phyloP scores from a whole-genome alignment of 2,113 vertebrate species.

The Apeltes quadracus region DNA sequence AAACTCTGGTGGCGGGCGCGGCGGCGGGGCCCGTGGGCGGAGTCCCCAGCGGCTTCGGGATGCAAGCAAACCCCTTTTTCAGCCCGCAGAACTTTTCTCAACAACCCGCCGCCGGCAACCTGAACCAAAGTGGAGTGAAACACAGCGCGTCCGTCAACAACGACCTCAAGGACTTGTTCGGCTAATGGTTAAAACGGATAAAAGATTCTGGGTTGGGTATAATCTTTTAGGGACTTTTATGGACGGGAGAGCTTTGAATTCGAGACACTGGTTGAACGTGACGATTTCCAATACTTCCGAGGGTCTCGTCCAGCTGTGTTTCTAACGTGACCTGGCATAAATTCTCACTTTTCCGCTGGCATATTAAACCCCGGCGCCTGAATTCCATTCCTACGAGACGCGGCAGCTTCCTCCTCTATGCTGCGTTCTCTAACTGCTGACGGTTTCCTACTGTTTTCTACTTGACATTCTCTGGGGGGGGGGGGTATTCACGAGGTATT shows the following conservation, averaged over 20 bases:
- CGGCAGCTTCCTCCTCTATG: slow-evolving; percentile 45
- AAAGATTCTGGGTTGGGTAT: slow-evolving; percentile 2
- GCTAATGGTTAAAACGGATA: slow-evolving; percentile 73
- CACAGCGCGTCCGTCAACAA: slow-evolving; percentile 90
- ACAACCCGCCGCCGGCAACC: slow-evolving; percentile 62
- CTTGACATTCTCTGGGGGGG: slow-evolving; percentile 53
- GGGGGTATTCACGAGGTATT: slow-evolving; percentile 16
- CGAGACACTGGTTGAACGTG: slow-evolving; percentile 44
- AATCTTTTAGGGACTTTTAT: slow-evolving; percentile 38
- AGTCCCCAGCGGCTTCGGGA: slow-evolving; percentile 85
- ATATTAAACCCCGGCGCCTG: slow-evolving; percentile 30
- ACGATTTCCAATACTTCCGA: slow-evolving; percentile 41
- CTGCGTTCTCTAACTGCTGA: slow-evolving; percentile 60
- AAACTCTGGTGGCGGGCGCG: slow-evolving; percentile 72
- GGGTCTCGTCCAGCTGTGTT: slow-evolving; percentile 40
- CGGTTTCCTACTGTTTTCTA: slow-evolving; percentile 76
- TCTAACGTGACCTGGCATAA: slow-evolving; percentile 49
- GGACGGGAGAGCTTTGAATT: slow-evolving; percentile 33
- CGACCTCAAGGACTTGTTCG: slow-evolving; percentile 97
- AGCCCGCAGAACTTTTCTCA: slow-evolving; percentile 95
- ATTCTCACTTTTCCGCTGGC: slow-evolving; percentile 46
- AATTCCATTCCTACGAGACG: slow-evolving; percentile 58
- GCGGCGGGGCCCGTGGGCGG: slow-evolving; percentile 77
- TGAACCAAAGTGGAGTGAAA: slow-evolving; percentile 83
- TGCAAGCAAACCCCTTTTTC: slow-evolving; percentile 97